Percentiles rank a stretch among this genome's conserved stretches.
Evolutionary conservation across 35 echinoderm and acorn worm genomes (phyloP).

Genomic region (Nesometra sesokonis): DNA sequence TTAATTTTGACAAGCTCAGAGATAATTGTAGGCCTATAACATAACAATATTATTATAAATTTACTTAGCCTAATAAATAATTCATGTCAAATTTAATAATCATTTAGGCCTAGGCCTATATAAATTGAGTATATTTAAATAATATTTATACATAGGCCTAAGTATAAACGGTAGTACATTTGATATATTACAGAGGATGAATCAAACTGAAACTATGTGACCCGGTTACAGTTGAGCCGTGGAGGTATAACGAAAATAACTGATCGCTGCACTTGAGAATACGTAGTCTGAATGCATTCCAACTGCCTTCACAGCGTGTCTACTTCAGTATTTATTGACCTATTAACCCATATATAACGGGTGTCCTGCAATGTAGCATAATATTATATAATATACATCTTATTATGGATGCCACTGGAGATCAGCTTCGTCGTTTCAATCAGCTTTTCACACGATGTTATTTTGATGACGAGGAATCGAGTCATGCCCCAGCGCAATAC

Average conservation of each 20-base stretch:
- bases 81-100: too few relatives aligned
- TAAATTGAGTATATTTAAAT: too few relatives aligned
- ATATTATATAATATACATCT: neutral
- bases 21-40: too few relatives aligned
- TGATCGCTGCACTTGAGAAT: neutral
- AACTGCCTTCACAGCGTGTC: neutral
- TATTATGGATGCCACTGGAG: neutral
- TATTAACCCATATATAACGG: neutral
- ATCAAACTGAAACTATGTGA: too few relatives aligned
- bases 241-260: neutral
- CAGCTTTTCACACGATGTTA: neutral
- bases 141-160: too few relatives aligned
- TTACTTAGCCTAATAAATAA: too few relatives aligned
- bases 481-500: too few relatives aligned
- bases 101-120: too few relatives aligned
- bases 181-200: too few relatives aligned
- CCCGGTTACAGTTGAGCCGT: neutral
- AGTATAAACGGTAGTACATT: too few relatives aligned
- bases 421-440: neutral
- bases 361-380: neutral
- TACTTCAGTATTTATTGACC: neutral
- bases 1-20: too few relatives aligned
- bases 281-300: neutral
- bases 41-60: too few relatives aligned
- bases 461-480: neutral